These are phyloP conservation scores for Alectura lathami DNA, from an alignment of 2,113 vertebrate species.

Conservation along the genomic window DNA sequence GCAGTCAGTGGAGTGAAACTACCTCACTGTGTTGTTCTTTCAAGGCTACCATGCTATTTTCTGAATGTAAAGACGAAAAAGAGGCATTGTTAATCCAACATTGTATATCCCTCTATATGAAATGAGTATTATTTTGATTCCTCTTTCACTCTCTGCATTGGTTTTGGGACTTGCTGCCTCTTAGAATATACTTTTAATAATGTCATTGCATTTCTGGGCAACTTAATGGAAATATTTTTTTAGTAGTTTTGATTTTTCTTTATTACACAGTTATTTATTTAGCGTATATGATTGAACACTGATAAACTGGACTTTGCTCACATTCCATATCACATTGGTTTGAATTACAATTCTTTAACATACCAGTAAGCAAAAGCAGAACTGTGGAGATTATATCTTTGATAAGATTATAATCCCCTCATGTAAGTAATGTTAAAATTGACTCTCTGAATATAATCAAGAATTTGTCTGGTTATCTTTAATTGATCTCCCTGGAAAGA, in stretches of 20 bases:
- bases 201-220: not conserved
- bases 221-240: not conserved
- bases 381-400: constrained; percentile 61
- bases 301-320: constrained; percentile 30
- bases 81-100: not conserved
- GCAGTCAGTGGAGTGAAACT: not conserved
- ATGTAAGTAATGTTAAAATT: constrained; percentile 72
- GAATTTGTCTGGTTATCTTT: constrained; percentile 72
- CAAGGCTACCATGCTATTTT: not conserved
- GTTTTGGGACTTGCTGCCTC: constrained; percentile 6
- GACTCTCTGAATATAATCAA: constrained; percentile 64
- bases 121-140: not conserved
- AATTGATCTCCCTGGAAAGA: constrained; percentile 70
- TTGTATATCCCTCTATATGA: not conserved
- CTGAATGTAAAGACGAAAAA: not conserved
- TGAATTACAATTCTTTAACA: constrained; percentile 52
- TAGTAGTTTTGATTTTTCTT: constrained; percentile 40
- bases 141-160: not conserved
- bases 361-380: constrained; percentile 45
- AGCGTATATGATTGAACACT: not conserved
- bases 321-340: constrained; percentile 48
- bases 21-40: not conserved
- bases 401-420: constrained; percentile 56
- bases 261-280: constrained; percentile 64
- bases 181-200: constrained; percentile 1